phyloP scores from a whole-genome alignment of 2,888 invertebrate genomes.

The Epistrophella euchroma region DNA sequence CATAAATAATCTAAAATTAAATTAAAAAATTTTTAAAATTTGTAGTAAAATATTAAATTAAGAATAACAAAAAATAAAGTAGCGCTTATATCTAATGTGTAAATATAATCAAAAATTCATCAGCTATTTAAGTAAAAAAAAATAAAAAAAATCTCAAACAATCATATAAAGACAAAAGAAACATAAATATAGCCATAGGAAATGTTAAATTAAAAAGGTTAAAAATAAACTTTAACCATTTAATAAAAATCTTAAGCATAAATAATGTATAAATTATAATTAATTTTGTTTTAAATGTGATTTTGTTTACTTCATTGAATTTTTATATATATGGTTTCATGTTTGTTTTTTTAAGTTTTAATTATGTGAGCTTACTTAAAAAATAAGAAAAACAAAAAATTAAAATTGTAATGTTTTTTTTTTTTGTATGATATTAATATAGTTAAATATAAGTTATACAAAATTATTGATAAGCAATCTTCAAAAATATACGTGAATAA shows the following conservation, averaged over 20 bases:
- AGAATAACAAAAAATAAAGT: conserved; percentile 21
- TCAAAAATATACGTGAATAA: conserved; percentile 65
- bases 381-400: not conserved
- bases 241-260: not conserved
- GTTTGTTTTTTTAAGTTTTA: conserved; percentile 1
- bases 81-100: conserved; percentile 62
- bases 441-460: conserved; percentile 36
- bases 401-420: conserved; percentile 27
- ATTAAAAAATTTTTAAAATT: conserved; percentile 60
- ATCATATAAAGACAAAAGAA: conserved; percentile 21
- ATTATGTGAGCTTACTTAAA: not conserved
- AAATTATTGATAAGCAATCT: conserved; percentile 39
- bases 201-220: conserved; percentile 13
- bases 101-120: conserved; percentile 43
- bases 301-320: conserved; percentile 28
- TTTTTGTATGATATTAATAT: conserved; percentile 34
- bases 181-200: conserved; percentile 10
- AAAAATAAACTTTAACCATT: not conserved
- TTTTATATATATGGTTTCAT: conserved; percentile 13
- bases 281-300: conserved; percentile 47
- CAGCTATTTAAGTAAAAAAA: conserved; percentile 15
- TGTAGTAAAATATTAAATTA: conserved; percentile 54
- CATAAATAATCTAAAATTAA: conserved; percentile 42
- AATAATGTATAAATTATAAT: conserved; percentile 20
- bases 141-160: conserved; percentile 9